Evolutionary conservation across 2,113 vertebrate species (phyloP), one percentile per base, ranked within the genome.

Genomic region (Myiozetetes cayanensis): DNA sequence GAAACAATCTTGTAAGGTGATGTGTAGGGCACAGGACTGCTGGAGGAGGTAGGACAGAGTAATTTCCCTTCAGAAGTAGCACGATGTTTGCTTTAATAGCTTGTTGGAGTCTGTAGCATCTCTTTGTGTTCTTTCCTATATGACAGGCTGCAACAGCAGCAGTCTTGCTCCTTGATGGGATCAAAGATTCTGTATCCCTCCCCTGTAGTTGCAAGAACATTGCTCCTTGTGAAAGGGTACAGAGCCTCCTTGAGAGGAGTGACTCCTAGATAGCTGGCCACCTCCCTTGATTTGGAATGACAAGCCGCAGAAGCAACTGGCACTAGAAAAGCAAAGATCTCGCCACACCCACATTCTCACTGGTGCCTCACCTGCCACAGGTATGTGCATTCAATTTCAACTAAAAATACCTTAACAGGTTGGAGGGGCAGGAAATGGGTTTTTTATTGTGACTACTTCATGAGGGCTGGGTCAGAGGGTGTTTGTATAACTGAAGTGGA

Each of bases 301-400:
- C 65, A 83, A 96, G 58, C 52, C 16, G 18, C 41, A 83, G 52
- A 93, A 78, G 59, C 41, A 62, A 30, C 82, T 81, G 72, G 28
- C 77, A 44, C 82, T 93, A 91, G 81, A 97, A 94, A 93, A 83
- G 95, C 62, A 90, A 96, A 96, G 93, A 90, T 94, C 73, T 95
- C 37, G 9, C 94, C 95, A 95, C 97, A 96, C 97, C 98, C 90
- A 93, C 96, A 93, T 97, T 97, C 95, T 97, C 96, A 79, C 72
- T 72, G 59, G 20, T 83, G 96, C 97, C 97, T 97, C 97, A 94
- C 98, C 98, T 98, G 95, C 77, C 79, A 77, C 77, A 98, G 96
- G 96, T 95, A 98, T 98, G 97, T 86, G 55, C 61, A 62, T 87
- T 96, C 43, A 92, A 19, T 86, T 79, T 86, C 81, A 90, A 66